Evolutionary conservation across 2,797 vertebrate species (phyloP), one percentile per base, ranked within the genome.

Genomic region (Balearica regulorum): DNA sequence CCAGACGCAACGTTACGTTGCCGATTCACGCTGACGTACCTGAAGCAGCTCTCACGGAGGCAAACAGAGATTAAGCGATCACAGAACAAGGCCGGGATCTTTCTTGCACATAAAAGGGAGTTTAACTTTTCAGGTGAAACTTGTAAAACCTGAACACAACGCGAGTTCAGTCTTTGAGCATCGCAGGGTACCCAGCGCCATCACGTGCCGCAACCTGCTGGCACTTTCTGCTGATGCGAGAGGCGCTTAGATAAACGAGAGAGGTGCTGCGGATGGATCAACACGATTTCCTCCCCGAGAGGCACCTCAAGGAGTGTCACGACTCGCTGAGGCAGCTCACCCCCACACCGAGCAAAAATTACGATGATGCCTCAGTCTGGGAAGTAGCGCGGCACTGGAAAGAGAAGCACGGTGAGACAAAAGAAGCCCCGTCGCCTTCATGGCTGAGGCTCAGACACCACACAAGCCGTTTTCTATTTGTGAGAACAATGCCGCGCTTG

Each of bases 1-100:
- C 90, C 49, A 33, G 25, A 8, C 0, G 2, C 17, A 15, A 2
- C 0, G 15, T 19, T 3, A 1, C 0, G 0, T 18, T 2, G 51
- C 54, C 78, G 29, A 2, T 11, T 24, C 29, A 1, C 0, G 18
- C 51, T 9, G 60, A 69, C 1, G 1, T 2, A 5, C 13, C 7
- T 14, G 55, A 41, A 28, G 48, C 43, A 13, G 43, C 15, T 61
- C 62, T 18, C 35, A 2, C 0, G 2, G 25, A 35, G n/a, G 7
- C 51, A 48, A 22, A 65, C 0, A 5, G 16, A 31, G 44, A 16
- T 16, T 4, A 35, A 54, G 39, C 55, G 31, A 19, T 22, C 28
- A 9, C 64, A 73, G 48, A 53, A 48, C 12, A 58, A 49, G 43
- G 31, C 17, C 39, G n/a, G 65, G 46, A 64, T 65, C 66, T 37